Evolutionary conservation across 2,888 invertebrate species (phyloP), one percentile per base, ranked within the genome.

Genomic region (Nycteola revayana): DNA sequence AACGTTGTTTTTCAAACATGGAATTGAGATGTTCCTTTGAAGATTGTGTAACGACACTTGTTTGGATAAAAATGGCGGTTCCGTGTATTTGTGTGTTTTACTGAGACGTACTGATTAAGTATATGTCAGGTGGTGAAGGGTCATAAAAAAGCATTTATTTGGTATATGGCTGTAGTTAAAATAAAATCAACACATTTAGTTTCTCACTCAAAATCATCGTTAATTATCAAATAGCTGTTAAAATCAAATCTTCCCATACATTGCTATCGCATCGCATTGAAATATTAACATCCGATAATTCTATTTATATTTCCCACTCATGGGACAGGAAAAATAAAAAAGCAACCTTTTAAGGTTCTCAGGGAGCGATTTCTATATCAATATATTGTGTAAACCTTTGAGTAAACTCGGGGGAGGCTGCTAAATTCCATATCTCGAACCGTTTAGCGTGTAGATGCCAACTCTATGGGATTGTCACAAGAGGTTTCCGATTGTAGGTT

Each of bases 371-470:
- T 62, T 58, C 47, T 60, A 57, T 60, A 75, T 69, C 75, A 79
- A 79, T 80, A 77, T 60, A 59, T 66, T 67, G 68, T 66, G 49
- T 66, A 80, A 76, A 80, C 74, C 76, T 58, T 66, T 67, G 68
- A 66, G 49, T 66, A 80, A 76, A 80, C 74, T 76, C 66, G 66
- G 78, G 72, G 77, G 76, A 52, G 75, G 71, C 68, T 71, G 82
- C 79, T 85, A 85, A 85, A 86, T 85, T 86, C 86, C 84, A 53
- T 85, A 85, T 87, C 85, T 84, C 63, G 75, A 70, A 70, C 58
- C 58, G 71, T 75, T 77, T 77, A 77, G 75, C 75, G 59, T 57
- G 57, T 58, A 66, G 58, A 58, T 55, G 76, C 37, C 58, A 76
- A 44, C 27, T 38, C 41, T 51, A 54, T 52, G 51, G 61, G 60